Base-by-base conservation (phyloP, 2,888 invertebrate species). In the Dilophus febrilis region DNA sequence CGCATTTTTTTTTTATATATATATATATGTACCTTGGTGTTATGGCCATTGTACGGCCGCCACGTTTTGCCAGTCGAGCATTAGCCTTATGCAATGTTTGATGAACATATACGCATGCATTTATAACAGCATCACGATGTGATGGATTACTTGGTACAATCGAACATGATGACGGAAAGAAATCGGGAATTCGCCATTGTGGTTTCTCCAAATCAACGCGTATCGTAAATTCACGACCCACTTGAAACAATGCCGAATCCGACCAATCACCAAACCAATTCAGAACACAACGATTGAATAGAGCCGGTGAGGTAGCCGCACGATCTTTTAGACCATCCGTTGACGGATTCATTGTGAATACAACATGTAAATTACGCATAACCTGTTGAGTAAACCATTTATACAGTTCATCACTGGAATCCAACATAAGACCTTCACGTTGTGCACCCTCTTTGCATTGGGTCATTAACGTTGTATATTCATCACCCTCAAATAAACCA, bases 241-340 rank as follows among this genome's bases (percentile, higher is more conserved):
- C 86, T 67, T 91, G 90, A 74, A 83, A 91, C 26, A 91, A 64
- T 0, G 92, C 91, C 3, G 88, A 87, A 55, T 94, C 91, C 17
- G 94, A 91, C 98, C 98, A 99, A 63, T 99, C 98, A 11, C 98
- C 98, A 63, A 98, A 97, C 97, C 97, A 97, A 64, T 98, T 97
- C 51, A 98, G 73, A 11, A 98, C 97, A 62, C 97, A 98, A 61
- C 97, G 77, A 69, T 98, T 99, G 72, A 98, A 98, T 42, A 98
- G 69, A 4, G 98, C 98, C 26, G 98, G 98, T 5, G 98, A 98
- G 0, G 98, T 99, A 10, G 98, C 91, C 1, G 98, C 98, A 46
- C 97, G 75, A 64, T 97, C 97, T 63, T 98, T 95, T 33, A 99
- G 70, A 0, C 97, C 98, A 56, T 98, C 95, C 0, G 94, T 88